Percentiles rank a stretch among this genome's conserved stretches.
Evolutionary conservation across 1,140 invertebrate genomes (phyloP).

Genomic region (Paracyclopina nana): DNA sequence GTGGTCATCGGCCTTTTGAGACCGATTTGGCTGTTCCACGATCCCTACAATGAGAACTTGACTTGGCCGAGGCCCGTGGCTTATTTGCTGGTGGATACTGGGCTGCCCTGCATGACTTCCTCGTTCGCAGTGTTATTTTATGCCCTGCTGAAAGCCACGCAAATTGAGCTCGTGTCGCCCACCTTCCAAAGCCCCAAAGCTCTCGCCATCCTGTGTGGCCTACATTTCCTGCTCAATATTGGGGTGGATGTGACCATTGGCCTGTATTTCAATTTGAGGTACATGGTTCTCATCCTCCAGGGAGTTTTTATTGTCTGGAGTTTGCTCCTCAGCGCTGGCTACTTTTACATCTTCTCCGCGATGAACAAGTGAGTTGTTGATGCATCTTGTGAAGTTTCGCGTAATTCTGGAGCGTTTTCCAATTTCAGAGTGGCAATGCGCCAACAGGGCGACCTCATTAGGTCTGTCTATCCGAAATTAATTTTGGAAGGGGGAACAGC

Average conservation of each 20-base stretch:
- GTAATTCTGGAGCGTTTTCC: neutral
- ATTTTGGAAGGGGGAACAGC: neutral
- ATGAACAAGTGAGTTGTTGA: slow-evolving; percentile 8
- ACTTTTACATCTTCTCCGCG: slow-evolving; percentile 10
- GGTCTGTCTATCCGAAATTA: slow-evolving; percentile 6
- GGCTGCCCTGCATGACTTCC: slow-evolving; percentile 58
- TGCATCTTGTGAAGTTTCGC: too few species aligned
- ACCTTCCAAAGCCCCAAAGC: neutral
- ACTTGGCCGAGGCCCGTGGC: slow-evolving; percentile 55
- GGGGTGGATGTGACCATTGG: slow-evolving; percentile 9
- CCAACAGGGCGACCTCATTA: neutral
- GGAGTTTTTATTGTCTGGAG: slow-evolving; percentile 14
- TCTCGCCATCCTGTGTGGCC: neutral
- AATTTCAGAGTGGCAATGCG: neutral
- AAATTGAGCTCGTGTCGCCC: slow-evolving; percentile 16
- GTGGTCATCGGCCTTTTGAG: slow-evolving; percentile 40
- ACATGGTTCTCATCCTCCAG: slow-evolving; percentile 1
- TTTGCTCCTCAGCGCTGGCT: slow-evolving; percentile 3
- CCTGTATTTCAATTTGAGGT: neutral
- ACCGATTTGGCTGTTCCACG: slow-evolving; percentile 66
- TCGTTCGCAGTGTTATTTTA: slow-evolving; percentile 64
- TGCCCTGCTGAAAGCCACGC: slow-evolving; percentile 50
- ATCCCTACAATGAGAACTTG: slow-evolving; percentile 61
- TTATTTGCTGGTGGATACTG: slow-evolving; percentile 55
- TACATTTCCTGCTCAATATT: slow-evolving; percentile 17